phyloP scores from a whole-genome alignment of 2,888 invertebrate species.

The Ligdia adustata region DNA sequence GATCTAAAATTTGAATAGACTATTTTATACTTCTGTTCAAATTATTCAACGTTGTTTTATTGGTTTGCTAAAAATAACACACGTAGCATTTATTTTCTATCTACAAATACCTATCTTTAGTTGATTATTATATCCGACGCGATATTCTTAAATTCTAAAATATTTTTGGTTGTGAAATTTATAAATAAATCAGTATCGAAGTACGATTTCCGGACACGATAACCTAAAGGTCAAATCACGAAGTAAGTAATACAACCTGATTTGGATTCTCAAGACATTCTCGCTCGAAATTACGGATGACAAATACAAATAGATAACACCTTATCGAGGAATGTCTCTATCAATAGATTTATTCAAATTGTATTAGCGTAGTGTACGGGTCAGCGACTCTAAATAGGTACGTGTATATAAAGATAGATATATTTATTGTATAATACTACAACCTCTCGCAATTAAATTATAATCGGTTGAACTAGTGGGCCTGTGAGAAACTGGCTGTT shows the following conservation, averaged over 20 bases:
- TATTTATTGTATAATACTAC: background rate
- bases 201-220: conserved; percentile 6
- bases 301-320: conserved; percentile 14
- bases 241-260: conserved; percentile 15
- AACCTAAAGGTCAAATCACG: conserved; percentile 12
- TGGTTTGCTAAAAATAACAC: too few relatives aligned
- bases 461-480: conserved; percentile 2
- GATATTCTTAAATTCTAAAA: background rate
- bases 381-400: conserved; percentile 1
- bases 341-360: conserved; percentile 2
- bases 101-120: too few relatives aligned
- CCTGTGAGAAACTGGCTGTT: conserved; percentile 6
- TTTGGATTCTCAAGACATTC: conserved; percentile 7
- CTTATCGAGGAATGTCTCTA: conserved; percentile 8
- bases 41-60: too few relatives aligned
- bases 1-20: too few relatives aligned
- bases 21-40: too few relatives aligned
- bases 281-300: conserved; percentile 9
- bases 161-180: conserved; percentile 1
- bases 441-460: conserved; percentile 13
- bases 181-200: background rate
- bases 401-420: background rate
- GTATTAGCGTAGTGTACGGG: background rate
- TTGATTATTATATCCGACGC: too few relatives aligned
- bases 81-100: too few relatives aligned